Conservation (phyloP, 2,113 vertebrate genomes). For the Cebus imitator region DNA sequence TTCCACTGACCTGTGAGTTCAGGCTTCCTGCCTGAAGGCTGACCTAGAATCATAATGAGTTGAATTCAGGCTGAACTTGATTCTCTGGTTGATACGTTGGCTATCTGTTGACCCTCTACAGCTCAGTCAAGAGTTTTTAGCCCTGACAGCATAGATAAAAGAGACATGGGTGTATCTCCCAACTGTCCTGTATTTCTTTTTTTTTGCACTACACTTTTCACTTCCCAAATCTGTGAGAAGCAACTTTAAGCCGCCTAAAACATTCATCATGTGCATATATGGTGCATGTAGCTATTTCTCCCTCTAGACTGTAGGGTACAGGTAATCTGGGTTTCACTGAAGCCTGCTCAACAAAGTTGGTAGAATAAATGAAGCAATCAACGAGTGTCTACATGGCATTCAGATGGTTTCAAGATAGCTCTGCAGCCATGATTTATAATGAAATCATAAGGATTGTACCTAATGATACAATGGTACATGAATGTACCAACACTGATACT, state of each 20-base stretch:
- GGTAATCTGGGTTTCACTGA: background rate
- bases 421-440: background rate
- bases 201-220: background rate
- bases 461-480: background rate
- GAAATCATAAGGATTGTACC: background rate
- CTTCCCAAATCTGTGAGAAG: background rate
- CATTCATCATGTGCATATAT: background rate
- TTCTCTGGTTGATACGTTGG: background rate
- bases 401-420: background rate
- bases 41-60: constrained; percentile 38
- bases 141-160: background rate
- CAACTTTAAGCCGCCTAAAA: background rate
- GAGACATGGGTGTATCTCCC: background rate
- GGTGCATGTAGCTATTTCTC: background rate
- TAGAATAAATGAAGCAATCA: background rate
- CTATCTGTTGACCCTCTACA: background rate
- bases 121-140: background rate
- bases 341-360: background rate
- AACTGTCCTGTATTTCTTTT: background rate
- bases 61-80: constrained; percentile 8
- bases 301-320: background rate
- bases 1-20: constrained; percentile 13
- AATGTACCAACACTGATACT: background rate
- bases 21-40: background rate
- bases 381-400: background rate